These are phyloP conservation scores for Mechanitis messenoides DNA, from an alignment of 2,888 invertebrate species.

Conservation along the genomic window DNA sequence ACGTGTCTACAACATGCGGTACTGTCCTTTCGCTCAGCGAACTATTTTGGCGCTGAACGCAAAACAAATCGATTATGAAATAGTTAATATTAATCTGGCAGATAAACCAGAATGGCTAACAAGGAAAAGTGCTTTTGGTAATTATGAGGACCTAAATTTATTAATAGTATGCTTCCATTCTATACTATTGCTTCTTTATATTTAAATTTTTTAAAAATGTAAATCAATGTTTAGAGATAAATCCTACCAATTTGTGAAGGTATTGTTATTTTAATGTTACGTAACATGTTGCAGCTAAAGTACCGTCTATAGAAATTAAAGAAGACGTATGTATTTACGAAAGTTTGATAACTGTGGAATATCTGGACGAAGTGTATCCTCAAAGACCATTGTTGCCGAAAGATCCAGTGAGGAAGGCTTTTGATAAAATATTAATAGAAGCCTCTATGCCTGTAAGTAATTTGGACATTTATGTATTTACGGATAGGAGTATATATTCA, in stretches of 20 bases:
- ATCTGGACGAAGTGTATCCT: slow-evolving; percentile 86
- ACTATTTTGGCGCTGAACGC: slow-evolving; percentile 84
- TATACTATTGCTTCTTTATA: too few species aligned
- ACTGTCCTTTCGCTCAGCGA: slow-evolving; percentile 88
- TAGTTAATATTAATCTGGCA: slow-evolving; percentile 81
- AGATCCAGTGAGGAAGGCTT: slow-evolving; percentile 81
- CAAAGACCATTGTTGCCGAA: slow-evolving; percentile 79
- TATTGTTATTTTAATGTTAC: not conserved
- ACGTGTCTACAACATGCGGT: slow-evolving; percentile 87
- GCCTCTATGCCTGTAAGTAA: slow-evolving; percentile 46
- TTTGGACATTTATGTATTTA: not conserved
- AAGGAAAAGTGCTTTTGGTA: slow-evolving; percentile 78
- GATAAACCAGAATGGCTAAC: slow-evolving; percentile 89
- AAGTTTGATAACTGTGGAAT: slow-evolving; percentile 87
- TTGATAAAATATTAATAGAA: slow-evolving; percentile 83
- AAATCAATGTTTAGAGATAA: too few species aligned
- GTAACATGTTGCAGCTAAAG: slow-evolving; percentile 70
- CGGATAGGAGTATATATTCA: too few species aligned
- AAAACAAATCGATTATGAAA: slow-evolving; percentile 86
- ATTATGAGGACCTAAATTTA: slow-evolving; percentile 18
- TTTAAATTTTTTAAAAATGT: too few species aligned
- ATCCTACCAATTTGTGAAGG: not conserved
- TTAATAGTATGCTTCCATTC: too few species aligned
- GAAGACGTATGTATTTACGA: slow-evolving; percentile 83
- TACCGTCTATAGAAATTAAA: slow-evolving; percentile 84